Evolutionary conservation across 2,888 invertebrate genomes (phyloP), one percentile per base, ranked within the genome.

Genomic region (Drosophila incognita): DNA sequence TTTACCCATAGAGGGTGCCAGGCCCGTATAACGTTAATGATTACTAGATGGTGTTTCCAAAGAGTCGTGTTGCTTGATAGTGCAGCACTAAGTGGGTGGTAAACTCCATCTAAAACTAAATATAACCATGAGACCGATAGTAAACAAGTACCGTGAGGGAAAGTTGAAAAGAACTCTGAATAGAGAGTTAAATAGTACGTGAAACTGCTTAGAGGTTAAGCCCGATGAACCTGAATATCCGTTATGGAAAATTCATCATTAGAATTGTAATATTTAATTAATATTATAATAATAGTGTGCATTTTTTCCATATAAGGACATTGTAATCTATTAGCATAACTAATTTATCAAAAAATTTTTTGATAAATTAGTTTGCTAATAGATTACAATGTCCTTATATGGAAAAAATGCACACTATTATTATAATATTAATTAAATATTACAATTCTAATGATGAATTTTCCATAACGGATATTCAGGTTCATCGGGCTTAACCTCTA

Each of bases 101-200:
- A n/a, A n/a, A n/a, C n/a, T n/a, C n/a, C n/a, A n/a, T 93, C 93
- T 93, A 94, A 94, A 92, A 93, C 94, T 94, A 95, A 95, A 95
- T 95, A 95, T 93, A 83, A 93, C 93, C 94, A 93, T 93, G 94
- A 95, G 94, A 94, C 94, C 95, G 94, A 95, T 95, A 95, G 95
- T 94, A 93, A 94, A 94, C 93, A 95, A 95, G 94, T 95, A 21
- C 21, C 21, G 21, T 94, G 95, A 95, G 94, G 95, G 95, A 95
- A 95, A 95, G 95, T 93, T 95, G 95, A 94, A 95, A 95, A 95
- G 92, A 93, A 93, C 76, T 79, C 71, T 76, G 76, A 80, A 74
- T 69, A 79, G 71, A 78, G 73, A 94, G 93, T 94, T 93, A 92
- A 94, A 93, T 89, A 94, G 93, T 92, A 93, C 93, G 94, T 94